Base-by-base conservation (phyloP, 2,888 invertebrate species). In the Athripsodes cinereus region DNA sequence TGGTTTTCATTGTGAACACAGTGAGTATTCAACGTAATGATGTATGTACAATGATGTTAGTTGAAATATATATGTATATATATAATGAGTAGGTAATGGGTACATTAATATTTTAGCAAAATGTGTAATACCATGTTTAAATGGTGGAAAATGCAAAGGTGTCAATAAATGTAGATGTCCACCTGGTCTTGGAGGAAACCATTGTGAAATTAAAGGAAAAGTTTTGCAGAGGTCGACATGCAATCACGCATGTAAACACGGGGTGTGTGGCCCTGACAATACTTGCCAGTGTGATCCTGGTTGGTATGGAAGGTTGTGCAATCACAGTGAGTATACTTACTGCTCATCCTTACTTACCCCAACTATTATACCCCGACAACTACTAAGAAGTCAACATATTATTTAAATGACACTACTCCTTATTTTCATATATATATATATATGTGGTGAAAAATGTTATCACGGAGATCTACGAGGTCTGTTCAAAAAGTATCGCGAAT, bases 81-180 rank as follows among this genome's bases (percentile, higher is more conserved):
- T 11, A 11, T 11, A n/a, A n/a, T n/a, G n/a, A 8, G 6, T 11
- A 31, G 31, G 11, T 11, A 31, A 31, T 31, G 6, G 6, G 40
- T n/a, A n/a, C 5, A n/a, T 47, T 10, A n/a, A 47, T 19, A 63
- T 60, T 62, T 48, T 70, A 91, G 91, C 91, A 19, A 90, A 91
- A 77, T 93, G 92, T 72, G 86, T 91, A 64, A 89, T 95, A 67
- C 93, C 94, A 2, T 96, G 96, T 71, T 77, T 92, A 66, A 94
- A 94, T 71, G 92, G 92, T 13, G 95, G 96, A 0, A 86, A 88
- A 57, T 96, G 96, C 71, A 87, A 86, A 67, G 93, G 93, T 34
- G 89, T 89, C 60, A 94, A 96, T 74, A 85, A 89, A 70, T 96
- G 96, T 72, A 85, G 90, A 62, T 96, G 96, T 72, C 88, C 88